These are phyloP conservation scores for Agelastica alni DNA, from an alignment of 2,888 invertebrate species.

Conservation along the genomic window DNA sequence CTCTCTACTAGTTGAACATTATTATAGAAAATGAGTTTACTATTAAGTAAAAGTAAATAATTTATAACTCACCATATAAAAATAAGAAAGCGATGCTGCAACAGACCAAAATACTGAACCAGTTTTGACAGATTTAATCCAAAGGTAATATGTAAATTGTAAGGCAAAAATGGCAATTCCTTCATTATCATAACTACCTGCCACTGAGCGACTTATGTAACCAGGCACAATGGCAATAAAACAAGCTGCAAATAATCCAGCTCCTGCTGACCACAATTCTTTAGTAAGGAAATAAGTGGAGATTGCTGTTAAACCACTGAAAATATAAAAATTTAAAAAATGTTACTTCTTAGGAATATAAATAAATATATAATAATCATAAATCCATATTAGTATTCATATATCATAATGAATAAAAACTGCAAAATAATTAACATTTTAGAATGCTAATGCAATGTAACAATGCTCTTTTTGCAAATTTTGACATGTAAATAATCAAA, in stretches of 20 bases:
- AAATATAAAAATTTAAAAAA: no score
- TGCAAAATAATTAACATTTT: no score
- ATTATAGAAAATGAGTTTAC: no score
- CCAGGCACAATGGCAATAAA: conserved; percentile 99
- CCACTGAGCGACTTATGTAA: conserved; percentile 98
- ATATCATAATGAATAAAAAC: no score
- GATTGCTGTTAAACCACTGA: conserved; percentile 95
- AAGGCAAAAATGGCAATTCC: conserved; percentile 99
- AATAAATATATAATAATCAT: no score
- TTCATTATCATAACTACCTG: conserved; percentile 99
- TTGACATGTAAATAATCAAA: no score
- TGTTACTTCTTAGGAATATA: no score
- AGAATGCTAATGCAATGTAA: no score
- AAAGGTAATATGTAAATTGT: conserved; percentile 96
- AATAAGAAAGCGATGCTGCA: conserved; percentile 93
- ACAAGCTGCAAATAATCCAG: conserved; percentile 97
- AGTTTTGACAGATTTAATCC: conserved; percentile 97
- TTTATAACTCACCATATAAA: conserved; percentile 87
- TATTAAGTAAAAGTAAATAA: no score
- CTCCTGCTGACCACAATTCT: conserved; percentile 95
- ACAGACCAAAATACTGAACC: conserved; percentile 97
- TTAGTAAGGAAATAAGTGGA: conserved; percentile 97
- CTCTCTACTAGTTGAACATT: no score
- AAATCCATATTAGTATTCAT: no score
- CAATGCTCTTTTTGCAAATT: no score